These are phyloP conservation scores for Agrotis exclamationis DNA, from an alignment of 2,888 invertebrate species.

Conservation along the genomic window DNA sequence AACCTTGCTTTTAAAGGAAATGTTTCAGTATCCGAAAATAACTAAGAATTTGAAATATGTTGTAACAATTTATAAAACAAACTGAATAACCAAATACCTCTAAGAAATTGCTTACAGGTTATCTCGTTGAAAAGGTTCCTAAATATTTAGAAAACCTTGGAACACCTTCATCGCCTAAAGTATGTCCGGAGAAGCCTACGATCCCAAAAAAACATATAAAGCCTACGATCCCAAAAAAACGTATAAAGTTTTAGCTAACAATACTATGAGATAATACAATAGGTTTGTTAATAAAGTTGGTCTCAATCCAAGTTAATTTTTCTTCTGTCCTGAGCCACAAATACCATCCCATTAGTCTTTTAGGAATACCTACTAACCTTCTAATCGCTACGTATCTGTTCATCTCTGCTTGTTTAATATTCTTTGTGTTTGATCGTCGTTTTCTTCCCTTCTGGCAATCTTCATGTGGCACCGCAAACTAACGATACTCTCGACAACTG, in stretches of 20 bases:
- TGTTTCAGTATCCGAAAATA: background rate
- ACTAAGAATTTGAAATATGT: background rate
- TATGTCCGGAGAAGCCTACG: too few relatives aligned
- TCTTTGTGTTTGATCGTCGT: slow-evolving; percentile 88
- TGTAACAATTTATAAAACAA: background rate
- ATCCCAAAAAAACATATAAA: too few relatives aligned
- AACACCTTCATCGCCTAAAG: too few relatives aligned
- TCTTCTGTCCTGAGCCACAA: slow-evolving; percentile 57
- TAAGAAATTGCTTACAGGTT: background rate
- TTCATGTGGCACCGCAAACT: slow-evolving; percentile 89
- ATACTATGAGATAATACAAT: background rate
- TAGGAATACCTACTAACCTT: slow-evolving; percentile 46
- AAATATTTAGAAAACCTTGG: too few relatives aligned
- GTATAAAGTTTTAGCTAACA: background rate
- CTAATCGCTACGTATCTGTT: slow-evolving; percentile 70
- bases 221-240: too few relatives aligned
- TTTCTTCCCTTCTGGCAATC: slow-evolving; percentile 91
- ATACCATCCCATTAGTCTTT: slow-evolving; percentile 50
- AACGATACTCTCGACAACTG: slow-evolving; percentile 85
- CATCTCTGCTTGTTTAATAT: slow-evolving; percentile 83
- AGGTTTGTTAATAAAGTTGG: slow-evolving; percentile 47
- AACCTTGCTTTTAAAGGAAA: background rate
- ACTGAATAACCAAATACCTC: too few relatives aligned
- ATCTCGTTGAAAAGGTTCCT: too few relatives aligned
- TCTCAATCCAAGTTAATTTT: slow-evolving; percentile 26